These are phyloP conservation scores for Papilio protenor DNA, from an alignment of 2,888 invertebrate species.

Conservation along the genomic window DNA sequence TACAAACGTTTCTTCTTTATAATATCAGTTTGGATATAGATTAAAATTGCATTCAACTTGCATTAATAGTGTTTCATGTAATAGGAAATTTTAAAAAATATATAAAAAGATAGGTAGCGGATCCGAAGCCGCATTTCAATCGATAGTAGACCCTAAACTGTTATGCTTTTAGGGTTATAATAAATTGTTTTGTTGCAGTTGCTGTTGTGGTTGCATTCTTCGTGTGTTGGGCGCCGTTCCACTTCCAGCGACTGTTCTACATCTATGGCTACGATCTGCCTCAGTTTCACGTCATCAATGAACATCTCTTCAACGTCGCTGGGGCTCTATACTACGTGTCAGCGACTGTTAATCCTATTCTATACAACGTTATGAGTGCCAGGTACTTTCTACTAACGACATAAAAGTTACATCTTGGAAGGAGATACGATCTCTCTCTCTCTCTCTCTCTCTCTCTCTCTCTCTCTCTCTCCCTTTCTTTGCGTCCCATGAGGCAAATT, in stretches of 20 bases:
- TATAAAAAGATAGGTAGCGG: too few species aligned
- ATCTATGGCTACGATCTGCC: slow-evolving; percentile 87
- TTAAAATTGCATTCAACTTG: neutral
- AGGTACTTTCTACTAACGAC: slow-evolving; percentile 56
- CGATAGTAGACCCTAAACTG: neutral
- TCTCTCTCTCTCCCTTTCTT: too few species aligned
- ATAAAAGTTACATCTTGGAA: neutral
- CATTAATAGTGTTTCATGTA: too few species aligned
- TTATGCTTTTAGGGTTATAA: neutral
- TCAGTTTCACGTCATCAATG: slow-evolving; percentile 87
- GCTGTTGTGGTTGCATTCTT: slow-evolving; percentile 98
- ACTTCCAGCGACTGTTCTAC: slow-evolving; percentile 93
- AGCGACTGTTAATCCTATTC: slow-evolving; percentile 93
- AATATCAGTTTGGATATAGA: neutral
- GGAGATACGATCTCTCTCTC: too few species aligned
- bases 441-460: too few species aligned
- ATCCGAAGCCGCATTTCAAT: neutral
- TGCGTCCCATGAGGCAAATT: too few species aligned
- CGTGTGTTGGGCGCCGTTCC: slow-evolving; percentile 98
- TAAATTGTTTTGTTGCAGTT: slow-evolving; percentile 83
- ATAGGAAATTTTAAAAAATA: too few species aligned
- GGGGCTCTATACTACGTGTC: slow-evolving; percentile 94
- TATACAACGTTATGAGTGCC: slow-evolving; percentile 92
- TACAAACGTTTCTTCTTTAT: too few species aligned
- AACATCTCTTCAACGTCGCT: slow-evolving; percentile 91